A percentile compares a stretch with the other conserved stretches of the same genome.
Conservation (phyloP, 2,888 invertebrate species). For the Heliconius hortense region DNA sequence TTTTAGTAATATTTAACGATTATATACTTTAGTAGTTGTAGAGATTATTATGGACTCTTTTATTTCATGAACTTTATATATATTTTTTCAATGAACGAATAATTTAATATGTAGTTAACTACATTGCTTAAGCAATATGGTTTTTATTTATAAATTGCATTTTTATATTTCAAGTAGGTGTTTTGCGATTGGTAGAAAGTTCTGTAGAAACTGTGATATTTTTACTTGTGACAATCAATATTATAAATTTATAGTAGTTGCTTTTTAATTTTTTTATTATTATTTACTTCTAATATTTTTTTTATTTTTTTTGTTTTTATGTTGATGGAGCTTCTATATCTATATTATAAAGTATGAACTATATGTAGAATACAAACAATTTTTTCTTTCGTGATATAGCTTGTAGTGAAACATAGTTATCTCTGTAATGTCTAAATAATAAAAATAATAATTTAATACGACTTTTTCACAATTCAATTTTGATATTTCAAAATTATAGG, state of each 20-base stretch:
- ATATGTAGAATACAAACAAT: slow-evolving; percentile 6
- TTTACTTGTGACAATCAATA: slow-evolving; percentile 18
- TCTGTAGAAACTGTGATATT: slow-evolving; percentile 24
- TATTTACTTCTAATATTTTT: background rate
- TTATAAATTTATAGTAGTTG: background rate
- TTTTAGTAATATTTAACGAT: slow-evolving; percentile 12
- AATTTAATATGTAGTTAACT: background rate
- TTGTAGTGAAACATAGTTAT: slow-evolving; percentile 8
- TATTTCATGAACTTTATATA: background rate
- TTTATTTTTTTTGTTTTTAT: background rate
- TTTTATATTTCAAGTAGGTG: slow-evolving; percentile 1
- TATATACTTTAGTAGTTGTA: slow-evolving; percentile 1
- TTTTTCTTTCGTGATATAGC: slow-evolving; percentile 18
- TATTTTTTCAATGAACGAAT: background rate
- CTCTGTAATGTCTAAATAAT: background rate
- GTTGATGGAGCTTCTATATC: background rate
- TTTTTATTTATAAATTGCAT: background rate
- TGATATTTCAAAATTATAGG: background rate
- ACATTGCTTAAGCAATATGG: background rate
- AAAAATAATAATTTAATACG: background rate
- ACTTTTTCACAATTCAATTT: slow-evolving; percentile 16
- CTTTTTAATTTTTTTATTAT: background rate
- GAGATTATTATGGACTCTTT: slow-evolving; percentile 1
- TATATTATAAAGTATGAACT: background rate
- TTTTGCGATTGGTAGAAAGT: slow-evolving; percentile 5